Percentiles rank a stretch among this genome's conserved stretches.
These are phyloP conservation scores for Lagopus muta DNA, from an alignment of 2,113 vertebrate species.

Conservation along the genomic window DNA sequence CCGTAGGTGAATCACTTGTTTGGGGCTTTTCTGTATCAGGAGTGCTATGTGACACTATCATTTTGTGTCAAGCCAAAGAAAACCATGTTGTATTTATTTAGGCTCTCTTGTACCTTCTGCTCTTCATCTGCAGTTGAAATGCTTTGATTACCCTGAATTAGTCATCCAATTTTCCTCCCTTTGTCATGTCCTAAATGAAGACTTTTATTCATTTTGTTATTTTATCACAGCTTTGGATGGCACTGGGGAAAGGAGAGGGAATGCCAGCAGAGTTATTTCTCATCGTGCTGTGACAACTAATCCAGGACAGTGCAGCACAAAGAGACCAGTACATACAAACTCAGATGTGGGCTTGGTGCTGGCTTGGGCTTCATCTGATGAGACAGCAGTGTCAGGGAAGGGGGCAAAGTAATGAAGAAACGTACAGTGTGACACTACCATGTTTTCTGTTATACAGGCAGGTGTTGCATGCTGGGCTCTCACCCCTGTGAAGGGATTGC, in stretches of 20 bases:
- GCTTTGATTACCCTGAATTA: neutral
- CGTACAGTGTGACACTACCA: neutral
- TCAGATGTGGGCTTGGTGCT: rapidly evolving
- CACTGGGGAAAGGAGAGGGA: neutral
- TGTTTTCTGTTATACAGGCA: neutral
- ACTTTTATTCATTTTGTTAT: neutral
- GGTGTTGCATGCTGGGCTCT: neutral
- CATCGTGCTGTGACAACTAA: neutral
- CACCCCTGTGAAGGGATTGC: neutral
- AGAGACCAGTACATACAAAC: neutral
- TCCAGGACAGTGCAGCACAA: neutral
- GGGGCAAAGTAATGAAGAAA: neutral
- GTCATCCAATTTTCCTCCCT: neutral
- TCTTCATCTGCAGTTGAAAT: neutral
- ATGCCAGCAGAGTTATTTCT: neutral
- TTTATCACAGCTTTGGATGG: neutral
- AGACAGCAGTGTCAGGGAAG: neutral
- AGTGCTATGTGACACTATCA: neutral
- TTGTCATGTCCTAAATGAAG: neutral
- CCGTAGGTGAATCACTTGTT: neutral
- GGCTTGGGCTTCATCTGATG: neutral
- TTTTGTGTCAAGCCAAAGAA: neutral
- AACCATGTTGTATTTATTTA: neutral
- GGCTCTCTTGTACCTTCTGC: neutral
- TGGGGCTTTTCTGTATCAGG: neutral